These are phyloP conservation scores for Oreamnos americanus DNA, from an alignment of 2,113 vertebrate species.

Conservation along the genomic window DNA sequence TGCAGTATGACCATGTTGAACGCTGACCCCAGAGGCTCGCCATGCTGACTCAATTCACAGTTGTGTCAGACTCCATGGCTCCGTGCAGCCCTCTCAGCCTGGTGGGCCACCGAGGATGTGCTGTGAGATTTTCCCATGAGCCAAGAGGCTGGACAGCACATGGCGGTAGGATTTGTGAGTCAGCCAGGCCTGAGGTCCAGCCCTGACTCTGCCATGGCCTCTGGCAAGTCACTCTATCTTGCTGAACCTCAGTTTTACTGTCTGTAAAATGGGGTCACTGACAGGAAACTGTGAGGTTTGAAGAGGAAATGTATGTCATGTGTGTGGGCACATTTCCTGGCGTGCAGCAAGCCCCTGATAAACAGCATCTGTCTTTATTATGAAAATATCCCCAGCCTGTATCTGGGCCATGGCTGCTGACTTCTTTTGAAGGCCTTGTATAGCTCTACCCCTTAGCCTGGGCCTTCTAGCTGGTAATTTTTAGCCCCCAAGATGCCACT, in stretches of 20 bases:
- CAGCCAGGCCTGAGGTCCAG: not conserved
- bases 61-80: not conserved
- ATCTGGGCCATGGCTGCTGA: not conserved
- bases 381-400: not conserved
- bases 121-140: not conserved
- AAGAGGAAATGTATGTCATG: not conserved
- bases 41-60: rapidly evolving
- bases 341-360: not conserved
- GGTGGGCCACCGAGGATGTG: rapidly evolving
- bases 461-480: not conserved
- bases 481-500: not conserved
- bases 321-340: not conserved
- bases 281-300: not conserved
- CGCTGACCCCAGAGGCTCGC: not conserved
- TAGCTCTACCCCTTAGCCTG: not conserved
- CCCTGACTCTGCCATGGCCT: not conserved
- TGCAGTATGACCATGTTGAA: not conserved
- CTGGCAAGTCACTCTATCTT: not conserved
- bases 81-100: rapidly evolving
- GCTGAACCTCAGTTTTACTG: not conserved
- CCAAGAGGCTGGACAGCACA: not conserved
- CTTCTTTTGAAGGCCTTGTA: not conserved
- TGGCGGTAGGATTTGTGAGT: too few species aligned
- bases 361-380: not conserved
- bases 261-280: not conserved